phyloP scores from a whole-genome alignment of 1,140 invertebrate species.

The Drosophila azteca region DNA sequence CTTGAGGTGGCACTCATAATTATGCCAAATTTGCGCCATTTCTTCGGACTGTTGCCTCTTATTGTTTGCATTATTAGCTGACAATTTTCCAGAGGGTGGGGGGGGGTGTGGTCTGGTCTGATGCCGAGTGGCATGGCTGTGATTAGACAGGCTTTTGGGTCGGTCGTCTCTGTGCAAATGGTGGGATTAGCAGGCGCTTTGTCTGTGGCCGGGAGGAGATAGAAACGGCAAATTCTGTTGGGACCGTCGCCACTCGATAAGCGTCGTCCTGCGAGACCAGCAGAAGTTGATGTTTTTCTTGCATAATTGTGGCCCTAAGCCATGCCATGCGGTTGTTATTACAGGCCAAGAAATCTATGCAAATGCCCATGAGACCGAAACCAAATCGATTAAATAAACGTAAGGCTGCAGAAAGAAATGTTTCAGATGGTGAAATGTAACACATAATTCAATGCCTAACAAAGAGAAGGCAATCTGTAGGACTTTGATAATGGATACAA shows the following conservation, averaged over 20 bases:
- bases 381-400: constrained; percentile 41
- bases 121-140: constrained; percentile 40
- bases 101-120: constrained; percentile 1
- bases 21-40: constrained; percentile 63
- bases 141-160: constrained; percentile 41
- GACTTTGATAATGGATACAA: too few species aligned
- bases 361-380: constrained; percentile 14
- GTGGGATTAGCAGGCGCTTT: constrained; percentile 67
- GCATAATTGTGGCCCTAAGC: constrained; percentile 42
- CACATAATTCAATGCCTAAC: background rate
- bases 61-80: constrained; percentile 80
- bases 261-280: constrained; percentile 17
- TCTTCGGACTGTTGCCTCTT: constrained; percentile 46
- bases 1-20: constrained; percentile 32
- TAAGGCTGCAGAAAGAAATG: constrained; percentile 9
- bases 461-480: too few species aligned
- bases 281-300: constrained; percentile 62
- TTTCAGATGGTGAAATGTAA: background rate
- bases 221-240: constrained; percentile 13
- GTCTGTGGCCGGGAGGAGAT: constrained; percentile 47
- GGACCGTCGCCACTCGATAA: constrained; percentile 43
- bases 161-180: constrained; percentile 25
- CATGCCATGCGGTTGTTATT: constrained; percentile 44
- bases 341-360: constrained; percentile 45
- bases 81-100: constrained; percentile 59